These are phyloP conservation scores for Pelosia muscerda DNA, from an alignment of 2,888 invertebrate species.

Conservation along the genomic window DNA sequence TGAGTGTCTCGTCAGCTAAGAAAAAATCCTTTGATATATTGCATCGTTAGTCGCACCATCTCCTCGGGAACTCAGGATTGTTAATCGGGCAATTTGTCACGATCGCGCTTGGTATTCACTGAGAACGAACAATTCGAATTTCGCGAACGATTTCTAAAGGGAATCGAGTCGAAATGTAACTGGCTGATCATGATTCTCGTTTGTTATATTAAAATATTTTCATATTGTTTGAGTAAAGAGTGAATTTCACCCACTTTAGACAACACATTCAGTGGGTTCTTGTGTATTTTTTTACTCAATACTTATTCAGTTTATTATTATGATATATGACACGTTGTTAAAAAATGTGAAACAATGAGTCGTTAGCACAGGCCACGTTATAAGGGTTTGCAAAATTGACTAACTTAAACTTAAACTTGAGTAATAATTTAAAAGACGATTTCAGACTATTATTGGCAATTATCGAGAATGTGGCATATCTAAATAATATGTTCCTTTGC, in stretches of 20 bases:
- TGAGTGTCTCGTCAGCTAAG: constrained; percentile 70
- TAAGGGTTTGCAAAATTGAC: no score
- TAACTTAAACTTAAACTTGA: no score
- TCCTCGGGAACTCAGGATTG: constrained; percentile 77
- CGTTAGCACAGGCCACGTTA: no score
- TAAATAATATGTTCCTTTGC: no score
- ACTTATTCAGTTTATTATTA: neutral
- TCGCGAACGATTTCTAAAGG: constrained; percentile 72
- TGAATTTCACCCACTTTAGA: neutral
- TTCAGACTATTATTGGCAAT: no score
- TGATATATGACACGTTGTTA: no score
- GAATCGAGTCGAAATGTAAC: constrained; percentile 59
- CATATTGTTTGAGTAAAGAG: constrained; percentile 28
- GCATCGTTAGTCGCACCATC: constrained; percentile 84
- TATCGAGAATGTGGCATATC: no score
- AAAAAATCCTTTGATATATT: constrained; percentile 85
- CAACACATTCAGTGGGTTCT: neutral
- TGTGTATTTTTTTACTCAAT: neutral
- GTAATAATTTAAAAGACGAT: no score
- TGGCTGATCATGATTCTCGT: constrained; percentile 50
- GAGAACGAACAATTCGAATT: constrained; percentile 75
- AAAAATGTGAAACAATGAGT: no score
- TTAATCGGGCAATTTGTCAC: constrained; percentile 85
- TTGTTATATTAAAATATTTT: constrained; percentile 40
- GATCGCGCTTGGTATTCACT: constrained; percentile 79